Evolutionary conservation across 2,888 invertebrate genomes (phyloP).

Genomic region (Cephus nigrinus): DNA sequence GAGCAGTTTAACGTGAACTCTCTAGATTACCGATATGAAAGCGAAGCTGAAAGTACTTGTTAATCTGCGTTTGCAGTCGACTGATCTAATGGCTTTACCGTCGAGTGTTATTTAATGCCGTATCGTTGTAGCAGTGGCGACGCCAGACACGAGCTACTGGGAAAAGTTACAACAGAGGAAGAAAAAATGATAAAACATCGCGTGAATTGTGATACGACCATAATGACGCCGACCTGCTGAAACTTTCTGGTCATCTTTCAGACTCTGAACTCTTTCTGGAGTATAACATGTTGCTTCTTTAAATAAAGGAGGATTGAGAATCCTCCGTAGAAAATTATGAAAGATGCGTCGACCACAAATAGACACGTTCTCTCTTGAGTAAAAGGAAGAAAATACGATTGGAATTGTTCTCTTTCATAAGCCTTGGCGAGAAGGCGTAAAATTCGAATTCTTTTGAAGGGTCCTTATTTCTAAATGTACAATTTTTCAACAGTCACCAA

Average conservation of each 20-base stretch:
- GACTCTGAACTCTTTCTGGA: neutral
- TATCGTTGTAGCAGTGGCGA: neutral
- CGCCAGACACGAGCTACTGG: neutral
- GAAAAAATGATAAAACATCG: neutral
- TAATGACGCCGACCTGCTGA: neutral
- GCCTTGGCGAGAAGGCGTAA: neutral
- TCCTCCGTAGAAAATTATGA: neutral
- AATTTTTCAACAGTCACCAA: too few relatives aligned
- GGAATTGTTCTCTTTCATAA: neutral
- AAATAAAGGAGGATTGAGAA: neutral
- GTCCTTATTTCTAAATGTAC: too few relatives aligned
- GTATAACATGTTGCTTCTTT: neutral
- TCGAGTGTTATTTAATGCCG: conserved; percentile 3
- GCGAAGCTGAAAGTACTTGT: neutral
- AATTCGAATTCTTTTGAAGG: too few relatives aligned
- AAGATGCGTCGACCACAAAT: neutral
- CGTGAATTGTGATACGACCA: neutral
- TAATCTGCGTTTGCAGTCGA: neutral
- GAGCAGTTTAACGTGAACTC: neutral
- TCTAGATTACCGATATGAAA: neutral
- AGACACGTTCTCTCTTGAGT: neutral
- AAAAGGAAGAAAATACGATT: neutral
- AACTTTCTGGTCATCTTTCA: neutral
- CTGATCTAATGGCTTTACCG: conserved; percentile 1
- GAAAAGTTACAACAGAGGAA: conserved; percentile 2